These are phyloP conservation scores for Eueremaeus valkanovi DNA, from an alignment of 2,888 invertebrate genomes.

Conservation along the genomic window DNA sequence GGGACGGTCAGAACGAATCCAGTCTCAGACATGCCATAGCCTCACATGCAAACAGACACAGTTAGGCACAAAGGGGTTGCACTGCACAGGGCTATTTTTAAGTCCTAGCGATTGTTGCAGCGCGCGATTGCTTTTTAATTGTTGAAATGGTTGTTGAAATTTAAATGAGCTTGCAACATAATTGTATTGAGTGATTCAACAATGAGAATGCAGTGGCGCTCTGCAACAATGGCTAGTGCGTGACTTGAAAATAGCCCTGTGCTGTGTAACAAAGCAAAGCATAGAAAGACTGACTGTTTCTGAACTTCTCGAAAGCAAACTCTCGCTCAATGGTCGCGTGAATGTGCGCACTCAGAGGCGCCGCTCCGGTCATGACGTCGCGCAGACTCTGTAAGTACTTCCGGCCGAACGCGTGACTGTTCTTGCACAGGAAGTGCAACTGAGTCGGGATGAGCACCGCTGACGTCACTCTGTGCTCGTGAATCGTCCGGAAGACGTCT, in stretches of 20 bases:
- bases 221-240: too few relatives aligned
- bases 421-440: background rate
- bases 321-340: background rate
- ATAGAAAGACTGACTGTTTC: background rate
- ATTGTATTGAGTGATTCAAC: background rate
- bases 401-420: background rate
- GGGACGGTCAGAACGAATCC: background rate
- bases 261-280: too few relatives aligned
- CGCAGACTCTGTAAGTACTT: background rate
- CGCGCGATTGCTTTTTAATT: too few relatives aligned
- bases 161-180: too few relatives aligned
- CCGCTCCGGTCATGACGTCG: background rate
- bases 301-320: background rate
- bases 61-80: too few relatives aligned
- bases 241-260: too few relatives aligned
- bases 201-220: too few relatives aligned
- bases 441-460: background rate
- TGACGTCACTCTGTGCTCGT: too few relatives aligned
- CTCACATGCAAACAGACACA: background rate
- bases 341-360: background rate
- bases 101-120: too few relatives aligned
- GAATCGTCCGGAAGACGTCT: too few relatives aligned
- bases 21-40: background rate
- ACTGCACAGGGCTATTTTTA: too few relatives aligned
- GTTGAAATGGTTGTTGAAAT: too few relatives aligned